Percentiles rank a stretch among this genome's conserved stretches.
Evolutionary conservation across 23 tunicate genomes (phyloP).

Genomic region (Halocynthia aurantium): DNA sequence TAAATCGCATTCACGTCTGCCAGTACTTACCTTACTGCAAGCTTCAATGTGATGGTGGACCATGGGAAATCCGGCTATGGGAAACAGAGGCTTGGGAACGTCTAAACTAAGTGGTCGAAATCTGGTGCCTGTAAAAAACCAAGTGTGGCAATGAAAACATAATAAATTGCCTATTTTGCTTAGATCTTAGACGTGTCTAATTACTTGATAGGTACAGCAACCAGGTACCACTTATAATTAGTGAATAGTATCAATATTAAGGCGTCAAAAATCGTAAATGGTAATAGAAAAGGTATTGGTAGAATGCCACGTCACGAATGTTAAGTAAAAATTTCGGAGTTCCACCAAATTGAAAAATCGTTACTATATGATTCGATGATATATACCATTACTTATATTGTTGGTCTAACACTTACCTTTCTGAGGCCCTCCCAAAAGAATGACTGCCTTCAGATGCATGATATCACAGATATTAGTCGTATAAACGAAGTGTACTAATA

Average conservation of each 20-base stretch:
- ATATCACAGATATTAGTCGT: neutral
- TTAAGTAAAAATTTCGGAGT: too few species aligned
- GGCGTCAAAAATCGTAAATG: neutral
- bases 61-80: slow-evolving; percentile 97
- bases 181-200: too few species aligned
- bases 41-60: slow-evolving; percentile 99
- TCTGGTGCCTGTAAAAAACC: slow-evolving; percentile 74
- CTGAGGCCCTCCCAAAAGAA: slow-evolving; percentile 92
- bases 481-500: too few species aligned
- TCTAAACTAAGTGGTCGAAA: slow-evolving; percentile 97
- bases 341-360: too few species aligned
- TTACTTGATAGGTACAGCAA: too few species aligned
- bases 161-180: neutral
- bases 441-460: slow-evolving; percentile 87
- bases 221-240: neutral
- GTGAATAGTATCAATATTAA: neutral
- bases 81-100: slow-evolving; percentile 97
- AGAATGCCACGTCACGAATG: too few species aligned
- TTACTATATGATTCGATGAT: too few species aligned
- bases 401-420: slow-evolving; percentile 44
- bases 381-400: too few species aligned
- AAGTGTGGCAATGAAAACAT: neutral
- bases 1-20: neutral
- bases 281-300: too few species aligned
- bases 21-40: slow-evolving; percentile 65